Evolutionary conservation across 1,140 invertebrate species (phyloP), one percentile per base, ranked within the genome.

Genomic region (Trichonephila clavata): DNA sequence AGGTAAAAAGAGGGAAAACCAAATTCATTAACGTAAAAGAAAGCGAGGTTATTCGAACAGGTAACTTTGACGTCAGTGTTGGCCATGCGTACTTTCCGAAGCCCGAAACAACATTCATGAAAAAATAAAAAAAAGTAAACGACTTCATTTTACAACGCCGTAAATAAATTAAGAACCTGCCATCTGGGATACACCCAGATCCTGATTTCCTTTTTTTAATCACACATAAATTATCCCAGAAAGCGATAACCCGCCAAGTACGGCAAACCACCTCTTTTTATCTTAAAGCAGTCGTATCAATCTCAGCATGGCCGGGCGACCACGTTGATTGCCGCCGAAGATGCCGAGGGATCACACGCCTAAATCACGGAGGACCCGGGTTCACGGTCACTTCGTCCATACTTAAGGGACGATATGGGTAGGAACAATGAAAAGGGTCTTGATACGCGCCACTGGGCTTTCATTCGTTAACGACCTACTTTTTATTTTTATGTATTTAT

Each of bases 321-420:
- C 86, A 88, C 86, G 86, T n/a, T 88, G 86, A 88, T 88, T 65
- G 63, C 86, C 68, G 61, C 18, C 59, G 50, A 86, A 32, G 71
- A 77, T 32, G 59, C 4, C 10, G 59, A 57, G 63, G 10, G 59
- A 86, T 86, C 84, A 61, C 57, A 86, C 84, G 84, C 59, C 84
- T 21, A 21, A 59, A 86, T 86, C 50, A 57, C 21, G 50, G 39
- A n/a, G 39, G 21, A 24, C n/a, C 2, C 1, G n/a, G 24, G 86
- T 88, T 88, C 86, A 88, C 61, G 86, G 86, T n/a, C 86, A 71
- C 21, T 43, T 87, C 65, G 65, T 59, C 59, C 27, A 61, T 10
- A 20, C 24, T 88, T 61, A n/a, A 39, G 63, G 86, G 60, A 68
- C 86, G 61, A 20, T 68, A 88, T 88, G 61, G 86, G 21, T 63